Evolutionary conservation across 2,797 vertebrate genomes (phyloP).

Genomic region (Chanos chanos): DNA sequence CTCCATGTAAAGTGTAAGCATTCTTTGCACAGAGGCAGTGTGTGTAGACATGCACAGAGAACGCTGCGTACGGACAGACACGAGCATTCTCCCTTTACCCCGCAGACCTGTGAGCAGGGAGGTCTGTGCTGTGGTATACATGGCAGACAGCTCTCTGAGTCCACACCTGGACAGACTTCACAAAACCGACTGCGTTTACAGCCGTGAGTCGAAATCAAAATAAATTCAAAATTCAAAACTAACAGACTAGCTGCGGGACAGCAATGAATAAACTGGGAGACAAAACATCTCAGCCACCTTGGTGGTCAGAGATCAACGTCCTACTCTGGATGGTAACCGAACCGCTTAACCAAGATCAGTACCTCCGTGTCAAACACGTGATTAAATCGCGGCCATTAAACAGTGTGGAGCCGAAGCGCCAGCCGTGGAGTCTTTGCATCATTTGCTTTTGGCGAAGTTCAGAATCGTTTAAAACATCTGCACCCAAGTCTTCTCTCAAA

Average conservation of each 20-base stretch:
- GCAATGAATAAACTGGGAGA: not conserved
- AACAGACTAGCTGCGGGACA: not conserved
- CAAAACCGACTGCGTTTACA: not conserved
- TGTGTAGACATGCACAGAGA: too few relatives aligned
- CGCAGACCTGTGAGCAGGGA: not conserved
- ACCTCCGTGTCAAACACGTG: slow-evolving; percentile 10
- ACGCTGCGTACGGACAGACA: not conserved
- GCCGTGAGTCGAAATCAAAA: not conserved
- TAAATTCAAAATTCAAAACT: not conserved
- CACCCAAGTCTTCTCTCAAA: slow-evolving; percentile 15
- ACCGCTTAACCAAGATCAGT: slow-evolving; percentile 15
- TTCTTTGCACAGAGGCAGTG: too few relatives aligned
- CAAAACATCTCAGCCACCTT: not conserved
- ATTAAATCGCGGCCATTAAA: slow-evolving; percentile 22
- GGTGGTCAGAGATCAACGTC: slow-evolving; percentile 4
- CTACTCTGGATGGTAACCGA: not conserved
- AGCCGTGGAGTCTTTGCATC: slow-evolving; percentile 10
- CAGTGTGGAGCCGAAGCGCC: slow-evolving; percentile 6
- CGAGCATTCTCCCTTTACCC: slow-evolving; percentile 11
- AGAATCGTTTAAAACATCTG: slow-evolving; percentile 7
- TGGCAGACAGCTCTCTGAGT: not conserved
- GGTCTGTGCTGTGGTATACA: not conserved
- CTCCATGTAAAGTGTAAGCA: too few relatives aligned
- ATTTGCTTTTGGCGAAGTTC: not conserved
- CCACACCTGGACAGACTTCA: not conserved